Conservation (phyloP, 2,797 vertebrate species). For the Distichodus sexfasciatus region DNA sequence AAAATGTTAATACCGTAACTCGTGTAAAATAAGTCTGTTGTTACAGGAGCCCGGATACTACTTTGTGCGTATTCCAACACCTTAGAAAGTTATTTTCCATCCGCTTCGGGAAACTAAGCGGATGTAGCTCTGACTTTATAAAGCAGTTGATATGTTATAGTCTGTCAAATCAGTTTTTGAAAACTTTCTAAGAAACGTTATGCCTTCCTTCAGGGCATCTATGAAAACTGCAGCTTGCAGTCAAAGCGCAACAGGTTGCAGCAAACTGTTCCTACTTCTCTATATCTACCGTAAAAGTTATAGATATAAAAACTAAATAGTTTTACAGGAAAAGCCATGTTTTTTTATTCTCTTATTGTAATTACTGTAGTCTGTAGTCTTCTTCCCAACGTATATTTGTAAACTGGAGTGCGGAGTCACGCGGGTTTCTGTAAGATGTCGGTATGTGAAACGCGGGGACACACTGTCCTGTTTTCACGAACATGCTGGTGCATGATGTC, state of each 20-base stretch:
- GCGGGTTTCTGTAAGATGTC: too few species aligned
- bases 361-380: too few species aligned
- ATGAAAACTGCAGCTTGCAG: background rate
- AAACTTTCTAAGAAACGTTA: background rate
- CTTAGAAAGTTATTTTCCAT: background rate
- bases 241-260: slow-evolving; percentile 22
- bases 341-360: too few species aligned
- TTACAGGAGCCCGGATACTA: background rate
- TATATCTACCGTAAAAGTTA: too few species aligned
- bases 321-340: too few species aligned
- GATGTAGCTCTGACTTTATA: background rate
- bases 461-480: background rate
- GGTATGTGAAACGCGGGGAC: too few species aligned
- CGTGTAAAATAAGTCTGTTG: too few species aligned
- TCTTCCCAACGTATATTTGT: too few species aligned
- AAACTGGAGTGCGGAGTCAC: too few species aligned
- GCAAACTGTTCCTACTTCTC: background rate
- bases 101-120: too few species aligned
- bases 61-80: background rate
- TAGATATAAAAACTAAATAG: too few species aligned
- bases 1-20: background rate
- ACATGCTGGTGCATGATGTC: background rate
- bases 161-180: background rate
- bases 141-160: too few species aligned
- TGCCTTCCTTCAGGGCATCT: background rate